phyloP scores from a whole-genome alignment of 2,113 vertebrate species.

The Pseudorhombus dupliciocellatus region DNA sequence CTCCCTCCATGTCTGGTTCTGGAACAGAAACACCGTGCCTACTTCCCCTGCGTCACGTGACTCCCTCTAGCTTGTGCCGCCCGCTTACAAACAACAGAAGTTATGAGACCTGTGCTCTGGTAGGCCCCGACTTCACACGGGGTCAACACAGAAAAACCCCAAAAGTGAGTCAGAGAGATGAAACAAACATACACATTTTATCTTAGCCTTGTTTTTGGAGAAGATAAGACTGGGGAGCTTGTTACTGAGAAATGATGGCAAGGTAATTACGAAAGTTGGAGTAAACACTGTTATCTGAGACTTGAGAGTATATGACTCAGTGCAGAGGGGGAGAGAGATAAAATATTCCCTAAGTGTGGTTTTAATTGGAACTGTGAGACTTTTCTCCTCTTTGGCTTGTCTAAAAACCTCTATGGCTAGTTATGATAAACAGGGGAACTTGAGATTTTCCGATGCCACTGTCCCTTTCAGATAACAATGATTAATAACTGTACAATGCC shows the following conservation, averaged over 20 bases:
- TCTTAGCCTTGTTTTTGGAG: not conserved
- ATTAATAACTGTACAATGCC: too few relatives aligned
- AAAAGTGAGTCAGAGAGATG: constrained; percentile 34
- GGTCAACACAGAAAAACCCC: constrained; percentile 8
- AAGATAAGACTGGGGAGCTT: not conserved
- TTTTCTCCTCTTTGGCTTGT: not conserved
- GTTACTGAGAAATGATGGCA: not conserved
- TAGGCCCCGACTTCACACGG: not conserved
- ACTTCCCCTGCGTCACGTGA: constrained; percentile 26
- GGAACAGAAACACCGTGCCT: constrained; percentile 45
- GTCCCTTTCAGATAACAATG: too few relatives aligned
- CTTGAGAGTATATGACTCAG: not conserved
- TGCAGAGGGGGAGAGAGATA: not conserved
- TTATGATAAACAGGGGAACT: too few relatives aligned
- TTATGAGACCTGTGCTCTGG: constrained; percentile 1
- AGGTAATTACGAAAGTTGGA: not conserved
- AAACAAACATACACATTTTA: not conserved
- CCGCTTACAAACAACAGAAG: constrained; percentile 40
- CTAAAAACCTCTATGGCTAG: too few relatives aligned
- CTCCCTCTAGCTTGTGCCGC: constrained; percentile 24
- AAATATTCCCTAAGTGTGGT: not conserved
- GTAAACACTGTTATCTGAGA: not conserved
- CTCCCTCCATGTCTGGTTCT: constrained; percentile 53
- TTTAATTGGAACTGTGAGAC: not conserved
- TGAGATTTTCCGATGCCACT: too few relatives aligned